phyloP scores from a whole-genome alignment of 2,113 vertebrate species.

The Sisor rabdophorus region DNA sequence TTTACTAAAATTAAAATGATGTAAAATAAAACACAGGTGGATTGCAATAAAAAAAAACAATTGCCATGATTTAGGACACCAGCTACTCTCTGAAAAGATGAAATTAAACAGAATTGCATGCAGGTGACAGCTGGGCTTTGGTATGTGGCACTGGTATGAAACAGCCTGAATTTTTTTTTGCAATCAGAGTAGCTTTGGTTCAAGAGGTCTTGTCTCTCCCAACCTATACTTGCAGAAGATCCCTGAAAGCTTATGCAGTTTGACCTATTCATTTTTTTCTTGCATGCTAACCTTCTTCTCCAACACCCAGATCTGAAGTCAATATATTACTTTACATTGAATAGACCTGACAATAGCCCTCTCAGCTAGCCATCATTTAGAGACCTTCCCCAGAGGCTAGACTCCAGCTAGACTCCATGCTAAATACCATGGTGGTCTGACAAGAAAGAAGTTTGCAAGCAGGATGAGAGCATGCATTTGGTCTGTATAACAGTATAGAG shows the following conservation, averaged over 20 bases:
- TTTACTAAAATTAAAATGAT: not conserved
- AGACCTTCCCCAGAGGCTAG: constrained; percentile 20
- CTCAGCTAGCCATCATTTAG: constrained; percentile 65
- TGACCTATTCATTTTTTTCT: constrained; percentile 60
- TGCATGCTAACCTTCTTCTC: constrained; percentile 61
- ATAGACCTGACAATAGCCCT: constrained; percentile 73
- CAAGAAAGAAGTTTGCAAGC: constrained; percentile 51
- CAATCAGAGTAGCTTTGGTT: constrained; percentile 12
- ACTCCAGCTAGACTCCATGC: constrained; percentile 49
- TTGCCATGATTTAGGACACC: not conserved
- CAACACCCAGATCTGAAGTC: constrained; percentile 58
- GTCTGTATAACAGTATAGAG: constrained; percentile 41
- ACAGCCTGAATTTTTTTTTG: constrained; percentile 13
- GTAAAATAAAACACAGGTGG: not conserved
- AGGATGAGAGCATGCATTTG: constrained; percentile 41
- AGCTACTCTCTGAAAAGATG: not conserved
- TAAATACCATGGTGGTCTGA: constrained; percentile 74
- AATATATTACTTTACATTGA: constrained; percentile 69
- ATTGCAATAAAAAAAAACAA: not conserved
- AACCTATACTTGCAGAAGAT: constrained; percentile 57
- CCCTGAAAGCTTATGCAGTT: constrained; percentile 59
- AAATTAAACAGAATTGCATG: not conserved
- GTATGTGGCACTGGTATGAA: constrained; percentile 3
- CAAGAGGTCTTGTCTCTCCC: constrained; percentile 46
- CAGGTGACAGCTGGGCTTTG: constrained; percentile 3